Percentiles rank a stretch among this genome's conserved stretches.
These are phyloP conservation scores for Phymastichus coffea DNA, from an alignment of 1,140 invertebrate species.

Conservation along the genomic window DNA sequence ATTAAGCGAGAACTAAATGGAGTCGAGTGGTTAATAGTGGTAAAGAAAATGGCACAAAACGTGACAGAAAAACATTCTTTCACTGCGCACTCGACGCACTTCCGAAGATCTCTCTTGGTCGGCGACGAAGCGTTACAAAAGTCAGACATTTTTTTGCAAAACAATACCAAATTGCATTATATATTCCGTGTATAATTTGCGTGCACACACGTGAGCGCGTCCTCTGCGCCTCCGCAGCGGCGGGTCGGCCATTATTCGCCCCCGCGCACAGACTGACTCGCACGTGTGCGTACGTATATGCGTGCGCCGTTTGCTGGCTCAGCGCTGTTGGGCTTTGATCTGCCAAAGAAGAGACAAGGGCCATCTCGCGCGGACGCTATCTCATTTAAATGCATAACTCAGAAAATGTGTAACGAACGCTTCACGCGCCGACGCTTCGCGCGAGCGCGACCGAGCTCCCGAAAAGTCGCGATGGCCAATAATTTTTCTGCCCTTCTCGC, in stretches of 20 bases:
- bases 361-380: not conserved
- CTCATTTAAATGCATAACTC: conserved; percentile 54
- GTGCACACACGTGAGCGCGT: not conserved
- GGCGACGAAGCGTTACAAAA: too few relatives aligned
- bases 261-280: not conserved
- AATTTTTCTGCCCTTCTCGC: not conserved
- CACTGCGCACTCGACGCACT: not conserved
- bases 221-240: not conserved
- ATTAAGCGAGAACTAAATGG: too few relatives aligned
- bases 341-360: conserved; percentile 15
- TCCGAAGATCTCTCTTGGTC: too few relatives aligned
- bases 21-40: too few relatives aligned
- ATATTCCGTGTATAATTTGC: not conserved
- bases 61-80: too few relatives aligned
- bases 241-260: not conserved
- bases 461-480: conserved; percentile 11
- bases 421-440: conserved; percentile 42
- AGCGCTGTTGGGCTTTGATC: conserved; percentile 32
- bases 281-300: not conserved
- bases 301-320: conserved; percentile 40
- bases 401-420: conserved; percentile 51
- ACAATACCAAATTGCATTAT: conserved; percentile 7
- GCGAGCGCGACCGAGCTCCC: not conserved
- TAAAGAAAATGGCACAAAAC: too few relatives aligned
- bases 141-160: too few relatives aligned